Evolutionary conservation across 2,888 invertebrate genomes (phyloP).

Genomic region (Limnephilus rhombicus): DNA sequence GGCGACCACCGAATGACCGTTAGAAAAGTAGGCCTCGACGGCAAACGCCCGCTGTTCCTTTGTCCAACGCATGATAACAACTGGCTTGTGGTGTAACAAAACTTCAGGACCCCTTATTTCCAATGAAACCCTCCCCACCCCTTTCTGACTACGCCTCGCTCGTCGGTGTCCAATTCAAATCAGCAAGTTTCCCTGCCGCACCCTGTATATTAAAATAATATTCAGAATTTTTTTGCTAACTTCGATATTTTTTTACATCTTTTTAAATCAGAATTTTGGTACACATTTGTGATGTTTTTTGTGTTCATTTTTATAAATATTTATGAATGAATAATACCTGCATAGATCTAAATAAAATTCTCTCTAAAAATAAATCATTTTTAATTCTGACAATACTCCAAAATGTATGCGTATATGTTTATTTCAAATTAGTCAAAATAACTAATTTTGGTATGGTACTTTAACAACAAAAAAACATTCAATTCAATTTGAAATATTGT

Average conservation of each 20-base stretch:
- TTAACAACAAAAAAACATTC: neutral
- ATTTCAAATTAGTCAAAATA: neutral
- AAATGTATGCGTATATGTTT: neutral
- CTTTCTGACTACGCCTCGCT: too few species aligned
- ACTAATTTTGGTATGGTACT: neutral
- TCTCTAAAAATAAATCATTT: neutral
- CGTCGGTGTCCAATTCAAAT: too few species aligned
- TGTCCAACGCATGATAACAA: too few species aligned
- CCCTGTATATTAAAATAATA: too few species aligned
- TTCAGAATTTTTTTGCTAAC: neutral
- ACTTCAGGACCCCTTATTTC: too few species aligned
- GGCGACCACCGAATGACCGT: too few species aligned
- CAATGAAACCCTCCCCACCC: too few species aligned
- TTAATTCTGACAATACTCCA: neutral
- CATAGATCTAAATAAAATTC: neutral
- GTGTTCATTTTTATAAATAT: neutral
- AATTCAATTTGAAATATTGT: neutral
- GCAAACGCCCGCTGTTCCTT: too few species aligned
- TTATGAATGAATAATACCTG: neutral
- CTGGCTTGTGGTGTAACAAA: too few species aligned
- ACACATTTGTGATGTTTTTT: constrained; percentile 18
- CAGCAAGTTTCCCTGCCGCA: too few species aligned
- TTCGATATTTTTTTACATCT: neutral
- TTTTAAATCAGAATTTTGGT: neutral
- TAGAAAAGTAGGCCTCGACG: too few species aligned